These are phyloP conservation scores for Sylvicola cinctus DNA, from an alignment of 2,888 invertebrate genomes.

Conservation along the genomic window DNA sequence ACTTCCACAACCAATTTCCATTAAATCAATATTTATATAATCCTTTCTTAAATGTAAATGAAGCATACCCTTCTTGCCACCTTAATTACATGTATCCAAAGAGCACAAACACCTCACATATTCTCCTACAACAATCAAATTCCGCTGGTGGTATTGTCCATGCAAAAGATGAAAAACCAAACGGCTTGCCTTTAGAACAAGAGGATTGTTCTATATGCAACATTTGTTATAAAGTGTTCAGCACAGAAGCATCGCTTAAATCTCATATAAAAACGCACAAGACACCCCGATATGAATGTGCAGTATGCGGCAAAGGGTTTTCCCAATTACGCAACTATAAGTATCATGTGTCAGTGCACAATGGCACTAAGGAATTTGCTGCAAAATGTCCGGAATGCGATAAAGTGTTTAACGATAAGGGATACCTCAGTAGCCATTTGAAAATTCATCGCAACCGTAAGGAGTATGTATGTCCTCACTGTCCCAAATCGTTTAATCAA, in stretches of 20 bases:
- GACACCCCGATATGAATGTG: constrained; percentile 39
- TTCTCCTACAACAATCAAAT: too few relatives aligned
- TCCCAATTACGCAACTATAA: constrained; percentile 68
- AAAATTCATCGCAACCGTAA: constrained; percentile 67
- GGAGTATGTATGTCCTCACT: constrained; percentile 60
- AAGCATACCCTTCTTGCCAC: too few relatives aligned
- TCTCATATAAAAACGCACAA: constrained; percentile 25
- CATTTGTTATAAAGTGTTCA: constrained; percentile 25
- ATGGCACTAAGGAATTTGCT: constrained; percentile 65
- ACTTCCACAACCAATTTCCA: too few relatives aligned
- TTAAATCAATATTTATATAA: too few relatives aligned
- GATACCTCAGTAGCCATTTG: constrained; percentile 68
- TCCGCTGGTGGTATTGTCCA: background rate
- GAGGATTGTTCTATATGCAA: constrained; percentile 17
- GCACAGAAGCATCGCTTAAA: constrained; percentile 22
- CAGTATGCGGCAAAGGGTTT: constrained; percentile 61
- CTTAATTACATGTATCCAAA: too few relatives aligned
- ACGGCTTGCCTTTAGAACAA: too few relatives aligned
- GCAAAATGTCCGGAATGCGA: constrained; percentile 50
- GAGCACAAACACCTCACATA: too few relatives aligned
- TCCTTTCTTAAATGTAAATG: too few relatives aligned
- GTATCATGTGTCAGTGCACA: constrained; percentile 63
- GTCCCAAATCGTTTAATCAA: constrained; percentile 70
- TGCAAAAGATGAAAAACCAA: background rate
- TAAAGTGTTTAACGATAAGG: constrained; percentile 65